These are phyloP conservation scores for Eubucco bourcierii DNA, from an alignment of 2,113 vertebrate genomes.

Conservation along the genomic window DNA sequence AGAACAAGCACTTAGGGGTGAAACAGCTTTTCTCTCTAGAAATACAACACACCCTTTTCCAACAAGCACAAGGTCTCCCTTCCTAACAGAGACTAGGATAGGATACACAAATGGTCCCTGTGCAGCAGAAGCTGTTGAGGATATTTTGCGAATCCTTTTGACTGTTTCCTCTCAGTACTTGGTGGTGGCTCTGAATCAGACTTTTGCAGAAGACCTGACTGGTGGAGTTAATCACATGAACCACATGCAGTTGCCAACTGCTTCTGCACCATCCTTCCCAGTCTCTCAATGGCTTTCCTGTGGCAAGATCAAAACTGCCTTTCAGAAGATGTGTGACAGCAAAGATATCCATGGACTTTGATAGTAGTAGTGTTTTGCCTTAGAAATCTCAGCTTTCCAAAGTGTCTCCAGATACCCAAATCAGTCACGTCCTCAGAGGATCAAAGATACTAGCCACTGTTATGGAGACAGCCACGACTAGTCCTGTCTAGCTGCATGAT, in stretches of 20 bases:
- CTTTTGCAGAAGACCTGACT: neutral
- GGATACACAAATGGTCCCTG: neutral
- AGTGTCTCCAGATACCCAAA: neutral
- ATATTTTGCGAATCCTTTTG: neutral
- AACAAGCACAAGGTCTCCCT: neutral
- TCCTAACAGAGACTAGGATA: neutral
- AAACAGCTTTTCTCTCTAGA: neutral
- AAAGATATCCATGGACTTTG: neutral
- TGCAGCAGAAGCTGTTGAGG: neutral
- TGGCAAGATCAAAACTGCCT: neutral
- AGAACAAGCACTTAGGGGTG: neutral
- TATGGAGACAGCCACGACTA: neutral
- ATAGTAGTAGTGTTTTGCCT: neutral
- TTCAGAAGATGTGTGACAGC: neutral
- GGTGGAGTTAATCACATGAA: neutral
- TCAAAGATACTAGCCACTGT: neutral
- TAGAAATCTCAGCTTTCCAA: neutral
- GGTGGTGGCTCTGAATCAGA: neutral
- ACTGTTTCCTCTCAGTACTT: neutral
- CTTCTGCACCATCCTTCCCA: neutral
- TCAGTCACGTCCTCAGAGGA: neutral
- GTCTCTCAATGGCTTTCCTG: neutral
- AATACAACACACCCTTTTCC: neutral
- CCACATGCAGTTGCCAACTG: neutral
- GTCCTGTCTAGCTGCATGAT: neutral